A percentile compares a stretch with the other conserved stretches of the same genome.
These are phyloP conservation scores for Cephus pulcher DNA, from an alignment of 2,888 invertebrate species.

Conservation along the genomic window DNA sequence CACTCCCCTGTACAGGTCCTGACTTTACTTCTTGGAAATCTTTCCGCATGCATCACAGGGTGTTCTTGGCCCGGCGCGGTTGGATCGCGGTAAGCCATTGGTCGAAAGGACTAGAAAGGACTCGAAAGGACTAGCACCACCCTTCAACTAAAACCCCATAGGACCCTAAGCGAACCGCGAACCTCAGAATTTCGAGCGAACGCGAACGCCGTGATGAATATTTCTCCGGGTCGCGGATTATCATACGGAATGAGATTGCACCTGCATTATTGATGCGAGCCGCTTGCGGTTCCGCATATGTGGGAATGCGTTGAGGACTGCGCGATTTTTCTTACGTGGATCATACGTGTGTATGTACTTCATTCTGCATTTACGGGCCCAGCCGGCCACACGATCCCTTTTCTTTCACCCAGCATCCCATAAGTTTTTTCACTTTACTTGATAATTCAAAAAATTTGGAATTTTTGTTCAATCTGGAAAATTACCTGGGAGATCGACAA, in stretches of 20 bases:
- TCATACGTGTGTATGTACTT: neutral
- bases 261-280: slow-evolving; percentile 55
- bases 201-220: slow-evolving; percentile 56
- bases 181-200: slow-evolving; percentile 21
- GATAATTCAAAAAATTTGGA: neutral
- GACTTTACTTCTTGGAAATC: slow-evolving; percentile 32
- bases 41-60: slow-evolving; percentile 54
- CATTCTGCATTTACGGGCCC: neutral
- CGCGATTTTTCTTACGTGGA: slow-evolving; percentile 45
- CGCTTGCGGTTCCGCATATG: slow-evolving; percentile 34
- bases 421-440: neutral
- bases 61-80: slow-evolving; percentile 26
- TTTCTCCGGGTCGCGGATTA: slow-evolving; percentile 58
- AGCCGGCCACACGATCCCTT: neutral
- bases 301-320: slow-evolving; percentile 31
- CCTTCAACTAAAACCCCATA: slow-evolving; percentile 26
- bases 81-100: slow-evolving; percentile 20
- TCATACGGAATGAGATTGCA: slow-evolving; percentile 62
- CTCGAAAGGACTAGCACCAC: neutral
- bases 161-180: slow-evolving; percentile 10
- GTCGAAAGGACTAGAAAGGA: neutral
- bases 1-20: neutral
- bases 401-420: neutral
- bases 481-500: neutral
- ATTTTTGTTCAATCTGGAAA: neutral